phyloP scores from a whole-genome alignment of 2,888 invertebrate genomes.

The Dioctria rufipes region DNA sequence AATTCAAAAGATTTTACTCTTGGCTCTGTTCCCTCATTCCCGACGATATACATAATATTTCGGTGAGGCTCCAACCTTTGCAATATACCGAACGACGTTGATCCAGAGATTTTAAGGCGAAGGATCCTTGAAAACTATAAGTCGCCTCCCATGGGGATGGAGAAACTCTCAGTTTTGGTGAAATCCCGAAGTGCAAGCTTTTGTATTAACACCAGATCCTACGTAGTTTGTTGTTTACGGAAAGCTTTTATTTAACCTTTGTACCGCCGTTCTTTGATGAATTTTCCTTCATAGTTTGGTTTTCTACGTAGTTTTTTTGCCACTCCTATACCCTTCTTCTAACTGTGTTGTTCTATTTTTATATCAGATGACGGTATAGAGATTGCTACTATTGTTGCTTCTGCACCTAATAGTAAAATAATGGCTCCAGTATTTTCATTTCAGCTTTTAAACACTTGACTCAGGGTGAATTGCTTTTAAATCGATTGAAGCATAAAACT shows the following conservation, averaged over 20 bases:
- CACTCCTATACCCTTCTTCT: conserved; percentile 5
- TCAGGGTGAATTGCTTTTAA: conserved; percentile 58
- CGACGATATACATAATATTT: conserved; percentile 29
- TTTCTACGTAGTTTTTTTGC: background rate
- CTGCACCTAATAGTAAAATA: conserved; percentile 6
- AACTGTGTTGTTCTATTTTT: no score
- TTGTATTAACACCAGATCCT: conserved; percentile 34
- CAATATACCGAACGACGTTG: conserved; percentile 43
- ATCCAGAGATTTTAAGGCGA: conserved; percentile 48
- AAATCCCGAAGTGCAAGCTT: conserved; percentile 44
- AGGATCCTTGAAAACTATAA: conserved; percentile 52
- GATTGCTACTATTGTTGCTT: background rate
- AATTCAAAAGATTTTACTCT: conserved; percentile 36
- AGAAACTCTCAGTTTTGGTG: conserved; percentile 45
- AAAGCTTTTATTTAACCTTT: conserved; percentile 52
- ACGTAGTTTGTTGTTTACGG: conserved; percentile 24
- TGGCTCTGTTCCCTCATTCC: background rate
- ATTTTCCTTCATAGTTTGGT: conserved; percentile 25
- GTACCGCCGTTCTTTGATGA: conserved; percentile 36
- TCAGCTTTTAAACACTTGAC: conserved; percentile 21
- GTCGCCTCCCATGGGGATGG: conserved; percentile 13
- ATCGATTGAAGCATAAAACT: conserved; percentile 60
- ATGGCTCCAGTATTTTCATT: background rate
- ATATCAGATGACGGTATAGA: background rate
- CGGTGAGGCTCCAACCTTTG: conserved; percentile 32